Evolutionary conservation across 2,888 invertebrate species (phyloP), one percentile per base, ranked within the genome.

Genomic region (Caenorhabditis sp.): DNA sequence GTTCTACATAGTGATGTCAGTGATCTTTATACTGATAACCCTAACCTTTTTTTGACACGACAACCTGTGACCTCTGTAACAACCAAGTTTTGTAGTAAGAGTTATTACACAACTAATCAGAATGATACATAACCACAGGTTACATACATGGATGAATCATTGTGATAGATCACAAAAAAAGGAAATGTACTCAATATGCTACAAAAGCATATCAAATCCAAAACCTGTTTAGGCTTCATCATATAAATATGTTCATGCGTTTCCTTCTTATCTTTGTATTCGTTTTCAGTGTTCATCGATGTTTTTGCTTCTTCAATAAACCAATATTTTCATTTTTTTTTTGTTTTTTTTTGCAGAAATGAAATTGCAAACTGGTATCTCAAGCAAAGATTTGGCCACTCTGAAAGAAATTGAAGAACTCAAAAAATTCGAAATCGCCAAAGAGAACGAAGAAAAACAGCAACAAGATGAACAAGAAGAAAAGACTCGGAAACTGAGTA

Each of bases 331-430:
- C 10, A 6, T 43, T 43, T 17, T 43, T 12, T 12, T 43, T 43
- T 17, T 3, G 12, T 43, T 43, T 43, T 43, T 17, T 43, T 43
- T 43, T 43, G 8, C 43, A 43, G 43, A 61, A 26, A 74, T 74
- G 74, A 74, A 74, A 36, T 37, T 74, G 55, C 74, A 74, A 74
- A 66, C 74, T 24, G 66, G 63, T 12, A 63, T 74, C 10, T 74
- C 74, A 27, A 74, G 69, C 66, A 74, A 74, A 60, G 74, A 74
- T 53, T 63, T 74, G 17, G 61, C 69, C 3, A 68, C 65, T 27
- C 58, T 74, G 31, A 74, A 74, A 58, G 74, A 74, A 43, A 21
- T 74, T 17, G 66, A 66, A 19, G 74, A 69, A 37, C 66, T 74
- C 17, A 64, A 74, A 8, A 69, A 74, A 21, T 66, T 57, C 36